Evolutionary conservation across 2,797 vertebrate species (phyloP).

Genomic region (Telmatherina bonti): DNA sequence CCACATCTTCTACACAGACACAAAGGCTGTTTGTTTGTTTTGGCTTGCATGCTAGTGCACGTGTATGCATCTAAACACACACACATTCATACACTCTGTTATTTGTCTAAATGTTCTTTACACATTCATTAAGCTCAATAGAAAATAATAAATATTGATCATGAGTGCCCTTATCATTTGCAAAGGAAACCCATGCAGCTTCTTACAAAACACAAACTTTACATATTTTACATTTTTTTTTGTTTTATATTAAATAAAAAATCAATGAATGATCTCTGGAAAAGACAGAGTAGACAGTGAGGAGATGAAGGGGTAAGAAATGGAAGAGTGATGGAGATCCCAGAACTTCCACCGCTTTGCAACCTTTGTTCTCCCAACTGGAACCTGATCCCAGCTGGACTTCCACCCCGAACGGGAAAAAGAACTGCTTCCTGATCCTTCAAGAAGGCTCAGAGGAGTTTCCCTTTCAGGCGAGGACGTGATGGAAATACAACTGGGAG

Average conservation of each 20-base stretch:
- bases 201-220: conserved; percentile 77
- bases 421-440: background rate
- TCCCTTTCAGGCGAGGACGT: background rate
- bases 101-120: conserved; percentile 71
- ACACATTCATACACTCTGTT: conserved; percentile 70
- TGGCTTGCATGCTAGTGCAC: conserved; percentile 83
- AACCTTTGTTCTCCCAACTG: conserved; percentile 4
- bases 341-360: conserved; percentile 11
- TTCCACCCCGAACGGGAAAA: background rate
- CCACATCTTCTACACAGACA: conserved; percentile 72
- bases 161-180: conserved; percentile 82
- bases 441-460: background rate
- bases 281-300: conserved; percentile 18
- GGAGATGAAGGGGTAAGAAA: conserved; percentile 28
- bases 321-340: background rate
- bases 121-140: conserved; percentile 77
- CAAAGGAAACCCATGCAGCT: conserved; percentile 84
- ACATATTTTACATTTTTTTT: conserved; percentile 72
- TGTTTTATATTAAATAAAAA: conserved; percentile 64
- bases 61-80: conserved; percentile 78
- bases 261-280: conserved; percentile 49
- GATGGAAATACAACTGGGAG: background rate
- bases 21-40: conserved; percentile 58
- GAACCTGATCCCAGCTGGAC: background rate
- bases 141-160: conserved; percentile 77